Percentiles rank a stretch among this genome's conserved stretches.
These are phyloP conservation scores for Idaea biselata DNA, from an alignment of 2,888 invertebrate species.

Conservation along the genomic window DNA sequence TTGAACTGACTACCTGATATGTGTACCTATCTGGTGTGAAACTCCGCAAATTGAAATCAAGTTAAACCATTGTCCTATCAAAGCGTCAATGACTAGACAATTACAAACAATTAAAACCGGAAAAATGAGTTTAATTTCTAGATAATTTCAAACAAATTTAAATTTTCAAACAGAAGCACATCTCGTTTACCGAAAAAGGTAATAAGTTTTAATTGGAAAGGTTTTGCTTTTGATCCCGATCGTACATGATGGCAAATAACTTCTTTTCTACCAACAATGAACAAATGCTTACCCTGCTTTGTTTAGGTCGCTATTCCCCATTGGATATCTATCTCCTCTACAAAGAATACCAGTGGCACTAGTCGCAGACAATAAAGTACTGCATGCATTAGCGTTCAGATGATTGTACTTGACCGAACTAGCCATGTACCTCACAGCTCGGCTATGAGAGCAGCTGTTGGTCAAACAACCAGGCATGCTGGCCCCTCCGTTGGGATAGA, in stretches of 20 bases:
- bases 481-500: constrained; percentile 60
- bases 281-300: constrained; percentile 44
- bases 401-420: constrained; percentile 49
- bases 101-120: no score
- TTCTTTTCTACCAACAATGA: neutral
- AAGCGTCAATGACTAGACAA: no score
- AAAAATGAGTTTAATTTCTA: no score
- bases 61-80: no score
- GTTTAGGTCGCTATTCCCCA: constrained; percentile 52
- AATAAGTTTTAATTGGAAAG: no score
- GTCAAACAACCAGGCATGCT: constrained; percentile 58
- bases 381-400: constrained; percentile 50
- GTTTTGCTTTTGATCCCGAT: no score
- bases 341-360: constrained; percentile 27
- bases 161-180: no score
- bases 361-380: constrained; percentile 34
- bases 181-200: no score
- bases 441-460: constrained; percentile 55
- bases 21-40: no score
- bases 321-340: constrained; percentile 37
- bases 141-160: no score
- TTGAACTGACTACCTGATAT: no score
- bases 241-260: neutral
- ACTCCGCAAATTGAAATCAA: no score
- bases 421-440: constrained; percentile 53